phyloP scores from a whole-genome alignment of 1,140 invertebrate genomes.

The Hylyphantes graminicola region DNA sequence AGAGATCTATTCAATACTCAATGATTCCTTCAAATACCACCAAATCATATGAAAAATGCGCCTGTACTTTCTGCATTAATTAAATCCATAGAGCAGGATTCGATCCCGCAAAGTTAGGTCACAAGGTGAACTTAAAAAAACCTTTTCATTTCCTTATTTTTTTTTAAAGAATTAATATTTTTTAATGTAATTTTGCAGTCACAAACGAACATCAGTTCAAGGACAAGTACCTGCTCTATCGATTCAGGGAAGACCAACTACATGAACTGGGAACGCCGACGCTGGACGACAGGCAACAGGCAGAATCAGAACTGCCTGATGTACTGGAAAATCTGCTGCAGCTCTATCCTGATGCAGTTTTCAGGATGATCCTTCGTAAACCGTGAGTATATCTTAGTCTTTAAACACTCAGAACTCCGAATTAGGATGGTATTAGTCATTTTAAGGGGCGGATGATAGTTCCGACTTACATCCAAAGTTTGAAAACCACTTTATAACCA shows the following conservation, averaged over 20 bases:
- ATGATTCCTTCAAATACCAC: too few relatives aligned
- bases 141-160: too few relatives aligned
- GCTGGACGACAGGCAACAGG: slow-evolving; percentile 73
- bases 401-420: too few relatives aligned
- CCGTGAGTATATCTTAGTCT: slow-evolving; percentile 72
- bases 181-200: slow-evolving; percentile 65
- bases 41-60: too few relatives aligned
- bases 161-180: not conserved
- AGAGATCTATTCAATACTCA: too few relatives aligned
- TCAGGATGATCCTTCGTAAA: slow-evolving; percentile 85
- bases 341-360: slow-evolving; percentile 79
- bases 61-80: too few relatives aligned
- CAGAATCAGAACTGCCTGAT: slow-evolving; percentile 78
- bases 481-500: too few relatives aligned
- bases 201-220: slow-evolving; percentile 79
- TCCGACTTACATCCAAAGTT: too few relatives aligned
- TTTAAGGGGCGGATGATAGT: not conserved
- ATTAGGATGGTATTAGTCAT: not conserved
- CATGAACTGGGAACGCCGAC: slow-evolving; percentile 64
- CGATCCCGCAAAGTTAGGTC: too few relatives aligned
- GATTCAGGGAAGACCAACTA: slow-evolving; percentile 77
- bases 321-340: slow-evolving; percentile 76
- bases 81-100: too few relatives aligned
- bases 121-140: too few relatives aligned
- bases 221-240: slow-evolving; percentile 86